These are phyloP conservation scores for Plutella xylostella DNA, from an alignment of 2,888 invertebrate species.

Conservation along the genomic window DNA sequence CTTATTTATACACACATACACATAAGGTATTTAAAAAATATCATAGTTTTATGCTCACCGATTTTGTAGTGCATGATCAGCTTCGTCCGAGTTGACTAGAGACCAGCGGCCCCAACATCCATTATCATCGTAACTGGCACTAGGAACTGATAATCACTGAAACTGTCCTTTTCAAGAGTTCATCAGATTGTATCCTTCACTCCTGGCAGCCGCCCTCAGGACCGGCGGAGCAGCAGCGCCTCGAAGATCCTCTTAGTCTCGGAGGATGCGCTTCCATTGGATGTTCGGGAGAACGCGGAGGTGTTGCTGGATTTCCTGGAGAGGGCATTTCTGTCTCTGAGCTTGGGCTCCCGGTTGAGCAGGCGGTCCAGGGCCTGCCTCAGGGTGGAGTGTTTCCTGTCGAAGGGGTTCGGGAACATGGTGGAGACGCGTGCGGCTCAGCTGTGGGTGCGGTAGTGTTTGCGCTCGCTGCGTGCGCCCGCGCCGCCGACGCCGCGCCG, in stretches of 20 bases:
- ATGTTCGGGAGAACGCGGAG: conserved; percentile 30
- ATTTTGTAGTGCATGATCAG: neutral
- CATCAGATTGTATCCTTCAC: too few relatives aligned
- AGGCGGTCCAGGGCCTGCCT: conserved; percentile 74
- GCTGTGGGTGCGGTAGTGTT: conserved; percentile 10
- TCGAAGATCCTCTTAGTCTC: conserved; percentile 7
- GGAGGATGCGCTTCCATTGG: conserved; percentile 13
- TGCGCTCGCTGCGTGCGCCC: neutral
- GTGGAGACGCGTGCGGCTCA: conserved; percentile 17
- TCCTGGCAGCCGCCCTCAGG: conserved; percentile 5
- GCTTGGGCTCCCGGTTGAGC: conserved; percentile 53
- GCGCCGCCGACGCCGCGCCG: too few relatives aligned
- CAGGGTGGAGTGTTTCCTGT: conserved; percentile 77
- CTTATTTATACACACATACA: too few relatives aligned
- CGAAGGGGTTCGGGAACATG: conserved; percentile 78
- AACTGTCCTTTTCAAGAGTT: too few relatives aligned
- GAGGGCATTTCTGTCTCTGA: conserved; percentile 26
- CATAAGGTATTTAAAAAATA: too few relatives aligned
- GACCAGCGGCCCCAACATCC: neutral
- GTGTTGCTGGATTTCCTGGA: conserved; percentile 38
- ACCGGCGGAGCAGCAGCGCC: conserved; percentile 3
- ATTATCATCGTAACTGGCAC: neutral
- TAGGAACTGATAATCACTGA: neutral
- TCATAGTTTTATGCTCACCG: neutral
- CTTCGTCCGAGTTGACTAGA: neutral